A percentile compares a stretch with the other conserved stretches of the same genome.
Evolutionary conservation across 2,888 invertebrate genomes (phyloP).

Genomic region (Gastracanthus pulcherrimus): DNA sequence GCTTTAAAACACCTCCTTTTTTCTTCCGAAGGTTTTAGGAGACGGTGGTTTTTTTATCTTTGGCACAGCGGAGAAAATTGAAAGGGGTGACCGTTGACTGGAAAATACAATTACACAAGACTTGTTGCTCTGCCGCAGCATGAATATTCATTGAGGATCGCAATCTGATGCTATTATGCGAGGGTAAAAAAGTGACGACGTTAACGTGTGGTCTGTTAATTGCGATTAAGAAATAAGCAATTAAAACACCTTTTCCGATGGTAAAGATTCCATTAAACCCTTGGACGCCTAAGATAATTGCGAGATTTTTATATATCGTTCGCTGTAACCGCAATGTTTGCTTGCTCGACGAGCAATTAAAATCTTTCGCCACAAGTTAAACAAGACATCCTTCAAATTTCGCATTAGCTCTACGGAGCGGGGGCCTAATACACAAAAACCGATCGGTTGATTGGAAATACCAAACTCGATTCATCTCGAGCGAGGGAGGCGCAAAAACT

Average conservation of each 20-base stretch:
- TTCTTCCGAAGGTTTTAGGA: no score
- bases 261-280: not conserved
- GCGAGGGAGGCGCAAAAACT: no score
- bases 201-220: not conserved
- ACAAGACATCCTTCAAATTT: no score
- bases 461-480: no score
- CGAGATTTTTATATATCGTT: no score
- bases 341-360: no score
- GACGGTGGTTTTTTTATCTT: not conserved
- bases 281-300: no score
- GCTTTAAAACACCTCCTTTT: conserved; percentile 1
- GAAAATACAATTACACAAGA: not conserved
- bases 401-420: no score
- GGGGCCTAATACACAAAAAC: no score
- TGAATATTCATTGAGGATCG: not conserved
- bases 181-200: not conserved
- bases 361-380: no score
- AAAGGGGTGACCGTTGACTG: not conserved
- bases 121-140: not conserved
- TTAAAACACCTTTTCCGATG: not conserved
- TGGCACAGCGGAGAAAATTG: not conserved
- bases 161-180: not conserved
- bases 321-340: no score
- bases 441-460: no score
- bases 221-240: conserved; percentile 10